Evolutionary conservation across 2,113 vertebrate species (phyloP), one percentile per base, ranked within the genome.

Genomic region (Ceyx margarethae): DNA sequence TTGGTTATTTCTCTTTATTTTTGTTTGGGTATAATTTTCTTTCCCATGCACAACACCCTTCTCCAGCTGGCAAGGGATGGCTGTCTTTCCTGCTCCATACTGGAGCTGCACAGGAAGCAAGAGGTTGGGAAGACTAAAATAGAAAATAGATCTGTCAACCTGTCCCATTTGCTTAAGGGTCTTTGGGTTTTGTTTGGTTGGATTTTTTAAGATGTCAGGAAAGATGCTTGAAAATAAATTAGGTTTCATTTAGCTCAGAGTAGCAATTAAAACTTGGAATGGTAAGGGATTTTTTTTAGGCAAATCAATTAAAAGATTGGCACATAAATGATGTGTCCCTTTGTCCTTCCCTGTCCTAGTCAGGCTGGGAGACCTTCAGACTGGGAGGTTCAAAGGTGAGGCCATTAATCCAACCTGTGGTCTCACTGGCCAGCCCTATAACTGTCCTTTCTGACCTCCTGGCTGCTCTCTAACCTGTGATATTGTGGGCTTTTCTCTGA

Each of bases 231-330:
- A 84, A 91, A 89, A 84, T n/a, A 90, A 94, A 93, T 68, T 51
- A 89, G 89, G 40, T 92, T 93, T 79, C 22, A 13, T 83, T 79
- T 91, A 76, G 77, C 86, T 95, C 54, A 87, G 73, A 93, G 85
- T 90, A 54, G 91, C 56, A 95, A 93, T 93, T 90, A 95, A 91
- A 81, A 86, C 62, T 81, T 94, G 83, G 82, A 94, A 78, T 66
- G 84, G 65, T 58, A 71, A 66, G 48, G 33, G n/a, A 37, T 16
- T 20, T 45, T 48, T 48, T 79, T 91, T 76, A 75, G 72, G 91
- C 45, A 89, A 93, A 89, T 87, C 50, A 91, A 78, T 95, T 95
- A 91, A 90, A 93, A 93, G 62, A 35, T 50, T 91, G 95, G 91
- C 87, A 87, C 89, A 16, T 29, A 64, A 80, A 42, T 54, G 18